phyloP scores from a whole-genome alignment of 2,888 invertebrate genomes.

The Drosophila prostipennis region DNA sequence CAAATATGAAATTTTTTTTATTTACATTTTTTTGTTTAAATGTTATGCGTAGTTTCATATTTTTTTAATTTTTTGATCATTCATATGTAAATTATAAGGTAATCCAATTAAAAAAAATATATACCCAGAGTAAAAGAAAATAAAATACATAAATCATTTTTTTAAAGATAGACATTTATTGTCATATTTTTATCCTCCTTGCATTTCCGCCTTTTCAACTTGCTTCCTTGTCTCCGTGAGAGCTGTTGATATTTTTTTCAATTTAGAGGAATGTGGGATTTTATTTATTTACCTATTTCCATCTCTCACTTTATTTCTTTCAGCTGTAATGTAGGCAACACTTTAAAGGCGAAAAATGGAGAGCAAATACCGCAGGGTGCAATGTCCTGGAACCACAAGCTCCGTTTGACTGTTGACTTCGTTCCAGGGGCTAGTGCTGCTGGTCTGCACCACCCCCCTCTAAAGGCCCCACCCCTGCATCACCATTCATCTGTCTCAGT shows the following conservation, averaged over 20 bases:
- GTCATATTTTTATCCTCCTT: background rate
- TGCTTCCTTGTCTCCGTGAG: background rate
- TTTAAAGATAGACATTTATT: too few species aligned
- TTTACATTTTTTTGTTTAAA: too few species aligned
- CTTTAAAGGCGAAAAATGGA: conserved; percentile 36
- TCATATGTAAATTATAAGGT: too few species aligned
- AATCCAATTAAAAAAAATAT: too few species aligned
- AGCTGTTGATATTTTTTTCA: background rate
- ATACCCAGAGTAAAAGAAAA: too few species aligned
- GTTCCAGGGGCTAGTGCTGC: background rate
- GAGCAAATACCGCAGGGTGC: conserved; percentile 51
- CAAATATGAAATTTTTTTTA: too few species aligned
- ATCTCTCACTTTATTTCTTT: background rate
- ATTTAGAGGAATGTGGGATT: background rate
- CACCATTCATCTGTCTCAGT: conserved; percentile 42
- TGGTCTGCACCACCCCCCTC: background rate
- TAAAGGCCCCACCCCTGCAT: conserved; percentile 3
- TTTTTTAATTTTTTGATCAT: too few species aligned
- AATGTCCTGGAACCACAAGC: conserved; percentile 64
- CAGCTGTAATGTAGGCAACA: conserved; percentile 35
- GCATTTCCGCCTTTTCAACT: background rate
- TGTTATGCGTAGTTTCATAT: too few species aligned
- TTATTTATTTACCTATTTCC: background rate
- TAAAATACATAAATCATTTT: too few species aligned
- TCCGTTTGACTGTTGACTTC: conserved; percentile 70